Conservation (phyloP, 2,113 vertebrate genomes). For the Crotalus helleri region DNA sequence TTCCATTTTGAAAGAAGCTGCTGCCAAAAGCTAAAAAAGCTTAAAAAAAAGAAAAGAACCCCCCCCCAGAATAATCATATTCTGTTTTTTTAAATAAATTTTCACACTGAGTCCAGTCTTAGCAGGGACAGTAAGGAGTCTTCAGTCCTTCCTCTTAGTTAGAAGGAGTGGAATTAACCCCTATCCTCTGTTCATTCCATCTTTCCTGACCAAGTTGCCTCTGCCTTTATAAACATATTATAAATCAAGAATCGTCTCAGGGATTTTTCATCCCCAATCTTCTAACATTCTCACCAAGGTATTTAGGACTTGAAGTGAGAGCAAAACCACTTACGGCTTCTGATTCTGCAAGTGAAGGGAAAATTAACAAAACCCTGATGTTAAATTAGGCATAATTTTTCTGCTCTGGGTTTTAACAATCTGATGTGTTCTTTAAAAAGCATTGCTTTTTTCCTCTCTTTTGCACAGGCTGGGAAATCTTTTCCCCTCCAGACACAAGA, state of each 20-base stretch:
- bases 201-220: neutral
- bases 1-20: neutral
- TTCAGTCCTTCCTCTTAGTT: neutral
- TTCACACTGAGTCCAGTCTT: conserved; percentile 51
- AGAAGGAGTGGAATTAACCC: neutral
- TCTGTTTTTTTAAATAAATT: conserved; percentile 55
- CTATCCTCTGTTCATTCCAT: neutral
- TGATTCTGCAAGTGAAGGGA: neutral
- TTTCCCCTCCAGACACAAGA: neutral
- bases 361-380: neutral
- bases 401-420: neutral
- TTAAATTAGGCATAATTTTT: neutral
- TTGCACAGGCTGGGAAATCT: neutral
- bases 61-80: conserved; percentile 46
- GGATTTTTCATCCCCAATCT: neutral
- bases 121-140: neutral
- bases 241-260: neutral
- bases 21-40: neutral
- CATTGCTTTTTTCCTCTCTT: neutral
- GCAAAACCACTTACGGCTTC: neutral
- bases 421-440: neutral
- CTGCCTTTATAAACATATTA: neutral
- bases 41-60: too few relatives aligned
- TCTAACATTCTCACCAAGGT: neutral
- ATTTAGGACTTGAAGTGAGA: neutral